phyloP scores from a whole-genome alignment of 2,113 vertebrate genomes.

The Tragelaphus imberbis region DNA sequence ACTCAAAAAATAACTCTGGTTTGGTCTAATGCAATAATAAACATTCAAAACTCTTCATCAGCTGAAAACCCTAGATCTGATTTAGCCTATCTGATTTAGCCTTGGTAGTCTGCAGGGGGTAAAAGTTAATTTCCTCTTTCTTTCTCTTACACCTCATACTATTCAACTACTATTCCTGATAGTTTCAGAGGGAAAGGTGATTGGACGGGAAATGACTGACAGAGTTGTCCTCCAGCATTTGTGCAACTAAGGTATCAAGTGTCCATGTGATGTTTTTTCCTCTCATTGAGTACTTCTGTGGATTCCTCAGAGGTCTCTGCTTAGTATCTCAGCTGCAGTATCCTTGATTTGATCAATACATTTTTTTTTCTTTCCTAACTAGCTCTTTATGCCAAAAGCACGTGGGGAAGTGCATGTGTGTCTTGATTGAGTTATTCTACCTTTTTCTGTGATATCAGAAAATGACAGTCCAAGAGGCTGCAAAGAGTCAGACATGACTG shows the following conservation, averaged over 20 bases:
- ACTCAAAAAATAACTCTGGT: background rate
- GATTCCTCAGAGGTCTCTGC: background rate
- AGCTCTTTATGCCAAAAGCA: background rate
- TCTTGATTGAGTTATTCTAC: too few relatives aligned
- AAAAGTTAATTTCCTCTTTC: background rate
- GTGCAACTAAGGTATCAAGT: accelerated
- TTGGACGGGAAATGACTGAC: background rate
- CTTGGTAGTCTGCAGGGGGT: background rate
- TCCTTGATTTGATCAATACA: background rate
- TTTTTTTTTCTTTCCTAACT: background rate
- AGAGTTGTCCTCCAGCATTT: background rate
- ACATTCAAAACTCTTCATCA: background rate
- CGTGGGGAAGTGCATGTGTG: accelerated
- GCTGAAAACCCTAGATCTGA: background rate
- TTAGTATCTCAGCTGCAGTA: too few relatives aligned
- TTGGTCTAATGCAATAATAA: background rate
- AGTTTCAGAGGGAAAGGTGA: background rate
- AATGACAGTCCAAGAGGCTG: background rate
- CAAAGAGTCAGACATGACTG: background rate
- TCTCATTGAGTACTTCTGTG: background rate
- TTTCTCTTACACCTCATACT: background rate
- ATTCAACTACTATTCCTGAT: background rate
- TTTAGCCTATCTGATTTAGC: background rate
- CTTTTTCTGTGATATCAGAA: background rate
- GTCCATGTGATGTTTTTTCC: too few relatives aligned